Conservation (phyloP, 2,888 invertebrate species). For the Cepaea hortensis region DNA sequence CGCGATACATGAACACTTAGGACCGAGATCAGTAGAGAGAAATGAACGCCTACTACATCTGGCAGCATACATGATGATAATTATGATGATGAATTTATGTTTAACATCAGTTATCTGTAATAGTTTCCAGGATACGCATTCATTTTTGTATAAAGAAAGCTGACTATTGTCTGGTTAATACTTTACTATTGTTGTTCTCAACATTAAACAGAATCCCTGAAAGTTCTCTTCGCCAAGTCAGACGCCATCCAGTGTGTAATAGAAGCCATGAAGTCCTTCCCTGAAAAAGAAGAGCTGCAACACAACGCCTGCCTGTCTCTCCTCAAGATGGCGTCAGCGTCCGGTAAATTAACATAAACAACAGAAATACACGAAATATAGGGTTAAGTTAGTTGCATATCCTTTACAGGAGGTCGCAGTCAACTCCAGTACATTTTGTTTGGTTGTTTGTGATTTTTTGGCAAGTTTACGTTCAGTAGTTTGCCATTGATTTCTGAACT, state of each 20-base stretch:
- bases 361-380: neutral
- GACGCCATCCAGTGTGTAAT: slow-evolving; percentile 59
- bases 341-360: slow-evolving; percentile 44
- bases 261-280: slow-evolving; percentile 56
- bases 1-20: no score
- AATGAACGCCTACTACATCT: no score
- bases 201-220: slow-evolving; percentile 57
- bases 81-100: neutral
- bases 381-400: no score
- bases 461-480: no score
- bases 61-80: neutral
- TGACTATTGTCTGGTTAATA: neutral
- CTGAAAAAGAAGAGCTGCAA: slow-evolving; percentile 55
- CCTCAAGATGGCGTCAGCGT: slow-evolving; percentile 57
- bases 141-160: no score
- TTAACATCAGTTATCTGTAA: no score
- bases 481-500: no score
- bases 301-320: slow-evolving; percentile 58
- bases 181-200: neutral
- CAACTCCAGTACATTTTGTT: no score
- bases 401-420: no score
- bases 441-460: no score
- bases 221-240: slow-evolving; percentile 58
- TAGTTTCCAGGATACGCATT: no score
- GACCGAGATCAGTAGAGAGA: no score